A percentile compares a stretch with the other conserved stretches of the same genome.
These are phyloP conservation scores for Leptinotarsa texana DNA, from an alignment of 1,140 invertebrate genomes.

Conservation along the genomic window DNA sequence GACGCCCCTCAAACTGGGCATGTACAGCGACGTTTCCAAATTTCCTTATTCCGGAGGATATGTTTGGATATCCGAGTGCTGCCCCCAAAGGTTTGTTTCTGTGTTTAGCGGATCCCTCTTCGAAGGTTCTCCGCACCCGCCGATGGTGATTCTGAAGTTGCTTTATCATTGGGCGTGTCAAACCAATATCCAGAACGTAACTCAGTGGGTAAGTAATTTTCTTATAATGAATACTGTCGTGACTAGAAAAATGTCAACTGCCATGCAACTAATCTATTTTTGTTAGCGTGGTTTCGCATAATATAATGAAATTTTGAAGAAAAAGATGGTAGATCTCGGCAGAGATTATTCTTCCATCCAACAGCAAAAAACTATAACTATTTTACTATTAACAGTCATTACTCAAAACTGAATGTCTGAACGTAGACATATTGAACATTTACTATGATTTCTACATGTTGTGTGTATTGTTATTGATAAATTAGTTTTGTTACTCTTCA, in stretches of 20 bases:
- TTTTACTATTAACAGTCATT: no score
- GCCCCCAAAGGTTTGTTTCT: conserved; percentile 79
- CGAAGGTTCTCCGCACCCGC: conserved; percentile 78
- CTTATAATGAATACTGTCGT: conserved; percentile 11
- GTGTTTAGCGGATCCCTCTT: conserved; percentile 86
- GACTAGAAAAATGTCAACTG: background rate
- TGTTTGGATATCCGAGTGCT: conserved; percentile 86
- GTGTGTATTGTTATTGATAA: no score
- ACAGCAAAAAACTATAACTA: no score
- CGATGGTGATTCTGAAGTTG: conserved; percentile 77
- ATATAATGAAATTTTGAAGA: no score
- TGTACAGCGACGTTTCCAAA: conserved; percentile 81
- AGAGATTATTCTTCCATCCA: no score
- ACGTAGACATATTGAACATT: no score
- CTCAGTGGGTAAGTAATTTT: conserved; percentile 68
- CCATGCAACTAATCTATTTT: no score
- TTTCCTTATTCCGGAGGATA: conserved; percentile 86
- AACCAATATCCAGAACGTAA: conserved; percentile 83
- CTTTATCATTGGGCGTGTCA: conserved; percentile 91
- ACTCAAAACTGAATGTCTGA: no score
- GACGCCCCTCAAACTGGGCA: conserved; percentile 74
- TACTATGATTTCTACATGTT: no score
- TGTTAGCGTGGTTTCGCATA: no score
- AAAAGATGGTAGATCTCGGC: no score
- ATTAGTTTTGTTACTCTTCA: no score